Evolutionary conservation across 2,888 invertebrate genomes (phyloP).

Genomic region (Flexamia atlantica): DNA sequence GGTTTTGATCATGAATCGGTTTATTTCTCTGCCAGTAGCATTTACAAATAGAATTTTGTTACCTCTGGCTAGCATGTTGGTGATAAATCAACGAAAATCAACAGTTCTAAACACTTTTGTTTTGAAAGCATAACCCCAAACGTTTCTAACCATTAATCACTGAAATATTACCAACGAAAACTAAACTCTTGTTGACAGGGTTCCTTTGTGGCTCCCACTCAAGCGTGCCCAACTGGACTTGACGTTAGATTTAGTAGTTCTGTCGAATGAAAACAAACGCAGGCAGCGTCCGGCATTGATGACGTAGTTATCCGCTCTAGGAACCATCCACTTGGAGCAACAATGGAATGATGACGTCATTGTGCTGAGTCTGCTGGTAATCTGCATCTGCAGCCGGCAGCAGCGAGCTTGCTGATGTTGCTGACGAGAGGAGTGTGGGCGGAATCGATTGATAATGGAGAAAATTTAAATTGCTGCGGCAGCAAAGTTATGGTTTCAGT

Average conservation of each 20-base stretch:
- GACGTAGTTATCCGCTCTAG: not conserved
- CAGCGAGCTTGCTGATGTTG: not conserved
- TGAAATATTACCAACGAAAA: constrained; percentile 3
- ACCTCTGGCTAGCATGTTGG: too few species aligned
- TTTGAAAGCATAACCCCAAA: too few species aligned
- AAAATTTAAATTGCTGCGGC: not conserved
- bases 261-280: constrained; percentile 27
- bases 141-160: too few species aligned
- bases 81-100: too few species aligned
- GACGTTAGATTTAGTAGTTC: not conserved
- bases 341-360: constrained; percentile 10
- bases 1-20: too few species aligned
- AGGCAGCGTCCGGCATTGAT: not conserved
- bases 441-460: not conserved
- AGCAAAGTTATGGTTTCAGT: too few species aligned
- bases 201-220: not conserved
- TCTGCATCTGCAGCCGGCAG: not conserved
- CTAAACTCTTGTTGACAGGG: not conserved
- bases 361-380: not conserved
- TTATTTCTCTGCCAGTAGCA: too few species aligned
- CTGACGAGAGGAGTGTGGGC: not conserved
- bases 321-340: not conserved
- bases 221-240: not conserved
- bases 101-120: too few species aligned
- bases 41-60: too few species aligned